These are phyloP conservation scores for Metallyticus violacea DNA, from an alignment of 2,888 invertebrate species.

Conservation along the genomic window DNA sequence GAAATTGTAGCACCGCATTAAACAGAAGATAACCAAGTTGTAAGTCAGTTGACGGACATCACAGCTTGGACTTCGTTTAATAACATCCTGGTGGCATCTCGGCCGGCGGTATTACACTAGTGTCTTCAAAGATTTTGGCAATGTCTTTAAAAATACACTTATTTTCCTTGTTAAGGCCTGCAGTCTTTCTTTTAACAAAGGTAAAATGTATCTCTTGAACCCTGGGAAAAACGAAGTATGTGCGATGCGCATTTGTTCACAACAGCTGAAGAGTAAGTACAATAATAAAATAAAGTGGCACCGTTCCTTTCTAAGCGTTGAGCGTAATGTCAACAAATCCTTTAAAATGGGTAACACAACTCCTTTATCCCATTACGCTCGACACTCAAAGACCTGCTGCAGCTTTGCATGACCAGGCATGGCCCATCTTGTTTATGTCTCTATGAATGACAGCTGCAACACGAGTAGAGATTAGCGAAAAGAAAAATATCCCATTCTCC, in stretches of 20 bases:
- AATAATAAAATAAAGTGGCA: not conserved
- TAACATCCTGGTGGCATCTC: too few relatives aligned
- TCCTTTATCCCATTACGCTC: not conserved
- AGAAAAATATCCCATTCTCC: not conserved
- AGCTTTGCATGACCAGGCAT: not conserved
- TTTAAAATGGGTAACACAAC: not conserved
- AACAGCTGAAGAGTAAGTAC: not conserved
- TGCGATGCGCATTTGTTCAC: not conserved
- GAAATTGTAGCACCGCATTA: too few relatives aligned
- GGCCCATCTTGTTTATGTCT: not conserved
- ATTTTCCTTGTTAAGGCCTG: too few relatives aligned
- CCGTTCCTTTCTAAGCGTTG: too few relatives aligned
- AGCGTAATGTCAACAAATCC: not conserved
- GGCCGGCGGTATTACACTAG: too few relatives aligned
- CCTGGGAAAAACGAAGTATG: not conserved
- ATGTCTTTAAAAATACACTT: too few relatives aligned
- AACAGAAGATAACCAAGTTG: too few relatives aligned
- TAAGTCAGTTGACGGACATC: too few relatives aligned
- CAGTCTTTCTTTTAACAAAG: too few relatives aligned
- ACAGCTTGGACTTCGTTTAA: too few relatives aligned
- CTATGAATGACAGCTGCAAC: not conserved
- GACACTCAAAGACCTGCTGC: not conserved
- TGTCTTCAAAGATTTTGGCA: too few relatives aligned
- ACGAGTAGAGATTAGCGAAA: not conserved
- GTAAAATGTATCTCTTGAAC: not conserved